Percentiles rank a stretch among this genome's conserved stretches.
phyloP scores from a whole-genome alignment of 2,113 vertebrate genomes.

The Chloropsis cyanopogon region DNA sequence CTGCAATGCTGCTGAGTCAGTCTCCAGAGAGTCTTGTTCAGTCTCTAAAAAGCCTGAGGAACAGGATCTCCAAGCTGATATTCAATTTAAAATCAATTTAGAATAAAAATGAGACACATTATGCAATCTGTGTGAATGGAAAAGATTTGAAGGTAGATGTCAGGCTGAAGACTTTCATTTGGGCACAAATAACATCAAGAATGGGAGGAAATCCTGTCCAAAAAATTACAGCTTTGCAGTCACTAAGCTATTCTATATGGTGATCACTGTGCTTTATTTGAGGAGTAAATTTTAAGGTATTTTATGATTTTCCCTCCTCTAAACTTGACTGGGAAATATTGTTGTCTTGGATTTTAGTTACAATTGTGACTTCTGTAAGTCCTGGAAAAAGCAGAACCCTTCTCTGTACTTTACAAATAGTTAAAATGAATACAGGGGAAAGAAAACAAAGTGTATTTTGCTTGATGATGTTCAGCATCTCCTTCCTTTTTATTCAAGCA shows the following conservation, averaged over 20 bases:
- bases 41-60: not conserved
- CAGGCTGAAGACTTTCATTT: not conserved
- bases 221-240: not conserved
- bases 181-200: not conserved
- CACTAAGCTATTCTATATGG: not conserved
- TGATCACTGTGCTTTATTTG: not conserved
- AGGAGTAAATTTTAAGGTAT: not conserved
- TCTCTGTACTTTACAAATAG: not conserved
- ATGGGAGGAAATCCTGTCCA: not conserved
- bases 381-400: not conserved
- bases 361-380: not conserved
- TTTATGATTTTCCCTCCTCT: not conserved
- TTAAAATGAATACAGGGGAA: not conserved
- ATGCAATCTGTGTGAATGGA: not conserved
- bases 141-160: not conserved
- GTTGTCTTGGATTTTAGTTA: not conserved
- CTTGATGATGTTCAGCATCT: not conserved
- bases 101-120: not conserved
- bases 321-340: not conserved
- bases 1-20: not conserved
- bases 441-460: not conserved
- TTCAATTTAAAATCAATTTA: not conserved
- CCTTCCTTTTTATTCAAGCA: not conserved
- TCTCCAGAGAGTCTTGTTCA: not conserved
- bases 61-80: not conserved